These are phyloP conservation scores for Xiphophorus hellerii DNA, from an alignment of 2,113 vertebrate genomes.

Conservation along the genomic window DNA sequence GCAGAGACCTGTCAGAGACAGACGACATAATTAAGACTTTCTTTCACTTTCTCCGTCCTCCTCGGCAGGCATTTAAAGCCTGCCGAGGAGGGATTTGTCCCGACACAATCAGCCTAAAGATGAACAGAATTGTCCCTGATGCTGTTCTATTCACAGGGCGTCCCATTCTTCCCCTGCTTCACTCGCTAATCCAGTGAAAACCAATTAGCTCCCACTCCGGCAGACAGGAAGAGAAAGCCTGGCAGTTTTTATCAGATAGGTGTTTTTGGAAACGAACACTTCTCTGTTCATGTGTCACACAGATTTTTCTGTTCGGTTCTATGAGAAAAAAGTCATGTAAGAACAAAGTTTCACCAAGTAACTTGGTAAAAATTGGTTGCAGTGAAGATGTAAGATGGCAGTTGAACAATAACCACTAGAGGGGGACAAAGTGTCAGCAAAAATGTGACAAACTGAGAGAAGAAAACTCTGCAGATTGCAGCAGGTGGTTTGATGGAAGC, in stretches of 20 bases:
- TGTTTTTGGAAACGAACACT: conserved; percentile 19
- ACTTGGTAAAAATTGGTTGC: background rate
- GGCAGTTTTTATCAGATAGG: conserved; percentile 55
- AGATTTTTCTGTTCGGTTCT: background rate
- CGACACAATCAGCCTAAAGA: conserved; percentile 52
- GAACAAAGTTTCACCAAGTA: background rate
- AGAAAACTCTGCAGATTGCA: conserved; percentile 14
- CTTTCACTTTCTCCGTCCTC: conserved; percentile 21
- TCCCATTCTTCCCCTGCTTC: conserved; percentile 56
- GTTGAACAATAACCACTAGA: conserved; percentile 62
- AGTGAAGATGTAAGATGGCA: background rate
- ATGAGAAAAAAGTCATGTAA: background rate
- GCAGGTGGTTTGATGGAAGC: conserved; percentile 57
- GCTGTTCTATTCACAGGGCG: conserved; percentile 52
- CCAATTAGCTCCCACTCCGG: conserved; percentile 58
- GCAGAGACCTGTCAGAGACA: background rate
- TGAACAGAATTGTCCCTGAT: conserved; percentile 52
- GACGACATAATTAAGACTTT: background rate
- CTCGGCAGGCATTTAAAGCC: conserved; percentile 39
- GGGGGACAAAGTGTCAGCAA: conserved; percentile 37
- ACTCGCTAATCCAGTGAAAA: conserved; percentile 66
- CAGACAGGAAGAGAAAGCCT: conserved; percentile 56
- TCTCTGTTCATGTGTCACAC: background rate
- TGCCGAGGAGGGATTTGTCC: conserved; percentile 70
- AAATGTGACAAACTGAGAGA: conserved; percentile 11